phyloP scores from a whole-genome alignment of 1,140 invertebrate genomes.

The Eurosta solidaginis region DNA sequence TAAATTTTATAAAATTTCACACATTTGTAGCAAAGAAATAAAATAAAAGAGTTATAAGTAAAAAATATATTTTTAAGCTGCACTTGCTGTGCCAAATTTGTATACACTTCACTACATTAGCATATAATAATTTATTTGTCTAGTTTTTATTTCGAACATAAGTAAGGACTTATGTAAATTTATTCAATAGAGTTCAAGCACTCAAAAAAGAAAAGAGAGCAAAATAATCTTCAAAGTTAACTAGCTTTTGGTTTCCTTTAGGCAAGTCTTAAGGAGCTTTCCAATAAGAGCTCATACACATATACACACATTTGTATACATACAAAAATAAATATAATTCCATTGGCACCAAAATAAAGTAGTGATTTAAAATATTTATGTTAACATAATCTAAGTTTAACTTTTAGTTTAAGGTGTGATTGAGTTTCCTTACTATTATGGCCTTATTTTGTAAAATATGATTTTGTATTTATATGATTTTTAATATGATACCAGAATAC shows the following conservation, averaged over 20 bases:
- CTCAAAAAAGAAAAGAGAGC: background rate
- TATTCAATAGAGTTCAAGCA: background rate
- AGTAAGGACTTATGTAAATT: background rate
- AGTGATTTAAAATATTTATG: background rate
- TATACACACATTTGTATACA: background rate
- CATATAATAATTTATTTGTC: background rate
- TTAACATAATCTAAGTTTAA: background rate
- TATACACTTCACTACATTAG: background rate
- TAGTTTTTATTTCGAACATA: background rate
- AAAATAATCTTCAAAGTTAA: background rate
- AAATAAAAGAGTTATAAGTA: too few species aligned
- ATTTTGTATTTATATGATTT: slow-evolving; percentile 8
- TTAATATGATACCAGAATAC: background rate
- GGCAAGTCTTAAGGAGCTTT: background rate
- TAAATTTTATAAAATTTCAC: background rate
- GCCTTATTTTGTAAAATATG: background rate
- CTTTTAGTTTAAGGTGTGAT: background rate
- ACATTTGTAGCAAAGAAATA: background rate
- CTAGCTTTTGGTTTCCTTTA: background rate
- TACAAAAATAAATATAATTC: background rate
- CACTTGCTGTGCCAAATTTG: background rate
- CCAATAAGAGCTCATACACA: background rate
- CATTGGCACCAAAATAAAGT: slow-evolving; percentile 12
- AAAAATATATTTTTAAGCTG: too few species aligned
- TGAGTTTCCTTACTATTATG: background rate